Base-by-base conservation (phyloP, 2,888 invertebrate species). In the Patella ulyssiponensis region DNA sequence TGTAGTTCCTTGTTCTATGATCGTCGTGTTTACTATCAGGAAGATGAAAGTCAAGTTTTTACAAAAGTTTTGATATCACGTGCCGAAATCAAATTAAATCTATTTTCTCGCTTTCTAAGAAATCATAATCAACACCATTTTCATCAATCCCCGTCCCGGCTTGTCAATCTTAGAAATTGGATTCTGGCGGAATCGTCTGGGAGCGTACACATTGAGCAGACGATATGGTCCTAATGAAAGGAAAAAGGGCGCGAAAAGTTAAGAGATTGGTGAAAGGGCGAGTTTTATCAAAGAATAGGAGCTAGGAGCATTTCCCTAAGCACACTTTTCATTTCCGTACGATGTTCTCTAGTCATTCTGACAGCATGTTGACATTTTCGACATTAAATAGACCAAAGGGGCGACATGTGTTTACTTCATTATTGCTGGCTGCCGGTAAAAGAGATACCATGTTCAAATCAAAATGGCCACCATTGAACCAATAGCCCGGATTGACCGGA, bases 341-440 rank as follows among this genome's bases (percentile, higher is more conserved):
- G 69, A 73, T 77, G 77, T 77, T 74, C 53, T 70, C n/a, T 20
- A 33, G 69, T 33, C 69, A 77, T 73, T 77, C 70, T 77, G 77
- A 77, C 73, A 73, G 69, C 69, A 56, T 77, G 73, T 73, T 77
- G 77, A 77, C 77, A 77, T 77, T 77, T 69, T 73, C 73, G 77
- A 56, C 77, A 77, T 70, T 73, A 69, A 77, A 77, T 77, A 77
- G 77, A 77, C 77, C 73, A 77, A 73, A 73, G 58, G 73, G 17
- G 20, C 70, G 77, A 77, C 77, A 77, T 73, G 74, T 77, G 77
- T 77, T 77, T 77, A 70, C 77, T 73, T 56, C 51, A 69, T 71
- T 77, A 77, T 77, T 73, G 69, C 69, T 73, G 69, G 69, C 71
- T 71, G 71, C 69, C 54, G 64, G 69, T 69, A 73, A 74, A 73